Evolutionary conservation across 2,797 vertebrate species (phyloP).

Genomic region (Leontopithecus rosalia): DNA sequence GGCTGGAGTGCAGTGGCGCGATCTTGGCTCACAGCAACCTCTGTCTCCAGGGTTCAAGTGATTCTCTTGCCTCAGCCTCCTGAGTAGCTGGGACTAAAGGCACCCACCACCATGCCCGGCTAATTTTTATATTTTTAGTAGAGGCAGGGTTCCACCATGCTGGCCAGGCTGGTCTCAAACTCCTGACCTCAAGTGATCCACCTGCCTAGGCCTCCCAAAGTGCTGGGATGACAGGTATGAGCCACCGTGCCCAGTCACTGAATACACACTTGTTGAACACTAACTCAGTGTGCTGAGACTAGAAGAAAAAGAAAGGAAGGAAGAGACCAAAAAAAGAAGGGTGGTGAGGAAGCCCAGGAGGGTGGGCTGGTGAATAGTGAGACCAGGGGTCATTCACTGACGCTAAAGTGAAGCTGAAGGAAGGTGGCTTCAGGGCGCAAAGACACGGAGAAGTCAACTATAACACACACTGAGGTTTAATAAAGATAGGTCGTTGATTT

Average conservation of each 20-base stretch:
- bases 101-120: fast-evolving
- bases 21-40: not conserved
- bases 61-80: not conserved
- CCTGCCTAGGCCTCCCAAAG: not conserved
- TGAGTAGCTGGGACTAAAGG: not conserved
- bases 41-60: not conserved
- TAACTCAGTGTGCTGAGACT: conserved; percentile 27
- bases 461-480: not conserved
- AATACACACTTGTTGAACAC: not conserved
- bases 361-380: not conserved
- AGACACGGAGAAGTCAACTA: not conserved
- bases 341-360: not conserved
- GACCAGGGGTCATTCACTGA: not conserved
- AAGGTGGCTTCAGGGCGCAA: not conserved
- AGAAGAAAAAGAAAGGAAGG: not conserved
- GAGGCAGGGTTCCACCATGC: not conserved
- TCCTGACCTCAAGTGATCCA: not conserved
- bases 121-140: not conserved
- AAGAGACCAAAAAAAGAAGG: not conserved
- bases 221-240: not conserved
- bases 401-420: not conserved
- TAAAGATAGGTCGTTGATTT: not conserved
- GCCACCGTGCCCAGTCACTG: not conserved
- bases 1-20: not conserved
- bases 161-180: not conserved